Percentiles rank a stretch among this genome's conserved stretches.
Evolutionary conservation across 1,140 invertebrate species (phyloP).

Genomic region (Elymnias hypermnestra): DNA sequence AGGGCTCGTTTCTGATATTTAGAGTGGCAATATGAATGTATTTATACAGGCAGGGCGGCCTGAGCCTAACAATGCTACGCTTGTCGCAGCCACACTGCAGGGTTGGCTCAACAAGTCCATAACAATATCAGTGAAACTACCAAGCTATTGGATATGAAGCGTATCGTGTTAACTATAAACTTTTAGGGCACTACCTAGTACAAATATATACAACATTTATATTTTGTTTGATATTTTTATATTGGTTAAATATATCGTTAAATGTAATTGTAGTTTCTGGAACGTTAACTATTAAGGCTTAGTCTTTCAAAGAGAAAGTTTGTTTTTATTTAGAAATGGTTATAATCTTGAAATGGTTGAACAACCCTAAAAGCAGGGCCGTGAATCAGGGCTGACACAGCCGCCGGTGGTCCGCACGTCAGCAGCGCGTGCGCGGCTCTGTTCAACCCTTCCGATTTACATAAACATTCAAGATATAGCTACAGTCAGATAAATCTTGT

Average conservation of each 20-base stretch:
- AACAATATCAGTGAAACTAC: constrained; percentile 13
- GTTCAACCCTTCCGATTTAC: constrained; percentile 58
- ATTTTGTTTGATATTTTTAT: too few species aligned
- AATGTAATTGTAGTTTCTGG: too few species aligned
- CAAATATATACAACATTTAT: too few species aligned
- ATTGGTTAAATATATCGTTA: too few species aligned
- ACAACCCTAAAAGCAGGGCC: constrained; percentile 48
- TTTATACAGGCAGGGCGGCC: constrained; percentile 69
- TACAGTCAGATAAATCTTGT: constrained; percentile 1
- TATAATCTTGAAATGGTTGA: background rate
- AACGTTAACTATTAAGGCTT: too few species aligned
- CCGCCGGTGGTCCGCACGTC: constrained; percentile 46
- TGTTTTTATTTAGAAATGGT: too few species aligned
- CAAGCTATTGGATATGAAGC: constrained; percentile 8
- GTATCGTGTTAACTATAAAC: constrained; percentile 1
- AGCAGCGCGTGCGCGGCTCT: constrained; percentile 34
- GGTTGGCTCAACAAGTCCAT: constrained; percentile 35
- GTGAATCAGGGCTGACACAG: constrained; percentile 70
- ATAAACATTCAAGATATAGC: constrained; percentile 33
- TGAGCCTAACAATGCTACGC: constrained; percentile 69
- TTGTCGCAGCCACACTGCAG: constrained; percentile 56
- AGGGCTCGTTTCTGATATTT: constrained; percentile 57
- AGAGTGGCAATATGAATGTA: constrained; percentile 74
- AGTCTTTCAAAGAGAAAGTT: too few species aligned
- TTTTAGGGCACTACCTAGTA: background rate